phyloP scores from a whole-genome alignment of 2,888 invertebrate genomes.

The Petrolisthes cinctipes region DNA sequence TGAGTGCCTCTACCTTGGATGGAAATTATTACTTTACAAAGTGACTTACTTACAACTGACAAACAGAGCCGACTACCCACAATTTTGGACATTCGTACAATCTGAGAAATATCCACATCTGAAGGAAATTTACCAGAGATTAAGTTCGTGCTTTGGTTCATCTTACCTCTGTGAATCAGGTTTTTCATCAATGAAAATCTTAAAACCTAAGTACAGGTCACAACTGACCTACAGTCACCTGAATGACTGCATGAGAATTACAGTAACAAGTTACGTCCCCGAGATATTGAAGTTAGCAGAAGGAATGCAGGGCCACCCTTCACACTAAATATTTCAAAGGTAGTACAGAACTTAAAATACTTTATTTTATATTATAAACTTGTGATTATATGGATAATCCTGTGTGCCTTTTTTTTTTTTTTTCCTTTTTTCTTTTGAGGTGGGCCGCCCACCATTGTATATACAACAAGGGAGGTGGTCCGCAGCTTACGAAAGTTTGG shows the following conservation, averaged over 20 bases:
- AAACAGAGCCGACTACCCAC: too few species aligned
- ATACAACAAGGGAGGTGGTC: neutral
- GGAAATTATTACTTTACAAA: too few species aligned
- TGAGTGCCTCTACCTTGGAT: too few species aligned
- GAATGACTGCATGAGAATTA: constrained; percentile 35
- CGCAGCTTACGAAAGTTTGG: too few species aligned
- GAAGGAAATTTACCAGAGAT: constrained; percentile 12
- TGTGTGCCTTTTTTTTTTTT: too few species aligned
- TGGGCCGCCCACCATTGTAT: too few species aligned
- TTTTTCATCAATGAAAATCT: constrained; percentile 1
- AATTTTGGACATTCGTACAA: too few species aligned
- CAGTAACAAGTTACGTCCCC: constrained; percentile 28
- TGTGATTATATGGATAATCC: too few species aligned
- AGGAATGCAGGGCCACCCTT: neutral
- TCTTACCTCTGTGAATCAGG: neutral
- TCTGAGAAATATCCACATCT: constrained; percentile 12
- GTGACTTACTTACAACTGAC: too few species aligned
- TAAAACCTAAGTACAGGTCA: constrained; percentile 11
- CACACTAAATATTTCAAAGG: neutral
- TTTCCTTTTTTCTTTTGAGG: too few species aligned
- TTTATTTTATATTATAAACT: too few species aligned
- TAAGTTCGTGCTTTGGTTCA: constrained; percentile 15
- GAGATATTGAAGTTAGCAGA: constrained; percentile 29
- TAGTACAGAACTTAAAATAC: too few species aligned
- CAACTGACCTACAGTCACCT: constrained; percentile 26